Base-by-base conservation (phyloP, 2,797 vertebrate genomes). In the Acestrorhynchus altus region DNA sequence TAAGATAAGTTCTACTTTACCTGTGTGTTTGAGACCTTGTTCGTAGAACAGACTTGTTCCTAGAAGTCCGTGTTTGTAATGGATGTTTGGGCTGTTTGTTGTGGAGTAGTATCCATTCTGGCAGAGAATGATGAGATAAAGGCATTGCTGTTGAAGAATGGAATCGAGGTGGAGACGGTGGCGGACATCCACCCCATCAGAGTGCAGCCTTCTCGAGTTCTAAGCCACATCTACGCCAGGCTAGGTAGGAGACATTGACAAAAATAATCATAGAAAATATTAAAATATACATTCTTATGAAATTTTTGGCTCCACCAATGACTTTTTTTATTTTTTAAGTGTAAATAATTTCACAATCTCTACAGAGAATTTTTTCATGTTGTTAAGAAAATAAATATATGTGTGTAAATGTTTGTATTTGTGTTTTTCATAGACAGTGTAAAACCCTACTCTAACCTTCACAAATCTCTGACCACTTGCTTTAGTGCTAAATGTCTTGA, bases 171-270 rank as follows among this genome's bases (percentile, higher is more conserved):
- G 85, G 94, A 99, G 85, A 96, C 95, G 0, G 92, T 98, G 57
- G 90, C 92, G 0, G 96, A 97, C 0, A 95, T 98, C 68, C 92
- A 96, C 61, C 96, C 98, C 18, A 96, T 99, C 84, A 91, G 95
- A 83, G 95, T 99, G 56, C 98, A 99, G 85, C 98, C 97, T 0
- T 96, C 97, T 83, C 93, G 95, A 65, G 96, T 99, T 85, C 95
- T 99, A 24, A 97, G 96, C 85, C 96, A 98, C 87, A 98, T 99
- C 88, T 99, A 99, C 10, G 95, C 97, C 77, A 89, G 96, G 6
- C 93, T 99, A 1, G 98, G 98, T 98, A 89, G 51, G 46, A 63
- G 4, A 49, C 12, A 46, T 18, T 59, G 20, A 26, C 31, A 24
- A 11, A 5, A 20, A 40, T 20, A 4, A 64, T 39, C 15, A 61